These are phyloP conservation scores for Taurulus bubalis DNA, from an alignment of 2,113 vertebrate genomes.

Conservation along the genomic window DNA sequence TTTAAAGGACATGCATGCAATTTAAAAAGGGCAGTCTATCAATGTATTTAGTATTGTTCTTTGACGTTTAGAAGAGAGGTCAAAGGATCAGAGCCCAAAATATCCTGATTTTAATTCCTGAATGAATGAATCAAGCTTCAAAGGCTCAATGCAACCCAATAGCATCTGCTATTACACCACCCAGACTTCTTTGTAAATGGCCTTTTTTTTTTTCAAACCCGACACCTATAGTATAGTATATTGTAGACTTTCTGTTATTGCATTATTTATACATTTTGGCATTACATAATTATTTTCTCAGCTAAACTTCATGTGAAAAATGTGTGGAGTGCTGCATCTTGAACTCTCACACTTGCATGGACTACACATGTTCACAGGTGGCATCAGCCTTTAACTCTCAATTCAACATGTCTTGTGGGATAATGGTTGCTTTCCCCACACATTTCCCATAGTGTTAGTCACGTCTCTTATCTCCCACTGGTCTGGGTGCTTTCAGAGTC, in stretches of 20 bases:
- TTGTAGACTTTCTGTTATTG: background rate
- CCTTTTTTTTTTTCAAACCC: background rate
- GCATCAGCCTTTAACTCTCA: constrained; percentile 7
- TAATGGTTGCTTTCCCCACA: constrained; percentile 56
- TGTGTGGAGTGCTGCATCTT: background rate
- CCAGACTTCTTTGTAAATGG: background rate
- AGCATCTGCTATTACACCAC: background rate
- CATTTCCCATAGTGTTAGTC: constrained; percentile 26
- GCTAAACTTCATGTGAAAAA: background rate
- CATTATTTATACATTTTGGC: background rate
- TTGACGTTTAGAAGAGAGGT: background rate
- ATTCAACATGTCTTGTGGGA: constrained; percentile 40
- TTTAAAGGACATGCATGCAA: background rate
- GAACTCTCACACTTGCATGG: background rate
- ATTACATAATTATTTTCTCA: background rate
- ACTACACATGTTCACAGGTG: constrained; percentile 21
- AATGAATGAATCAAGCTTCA: background rate
- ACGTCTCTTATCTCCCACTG: constrained; percentile 42
- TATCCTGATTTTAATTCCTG: background rate
- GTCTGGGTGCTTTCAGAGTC: constrained; percentile 49
- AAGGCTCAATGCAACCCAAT: background rate
- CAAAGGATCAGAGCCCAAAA: background rate
- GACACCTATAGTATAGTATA: no score
- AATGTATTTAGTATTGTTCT: background rate
- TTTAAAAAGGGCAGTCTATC: background rate